Evolutionary conservation across 92 coral and sea anemone genomes (phyloP).

Genomic region (Palythoa grandis): DNA sequence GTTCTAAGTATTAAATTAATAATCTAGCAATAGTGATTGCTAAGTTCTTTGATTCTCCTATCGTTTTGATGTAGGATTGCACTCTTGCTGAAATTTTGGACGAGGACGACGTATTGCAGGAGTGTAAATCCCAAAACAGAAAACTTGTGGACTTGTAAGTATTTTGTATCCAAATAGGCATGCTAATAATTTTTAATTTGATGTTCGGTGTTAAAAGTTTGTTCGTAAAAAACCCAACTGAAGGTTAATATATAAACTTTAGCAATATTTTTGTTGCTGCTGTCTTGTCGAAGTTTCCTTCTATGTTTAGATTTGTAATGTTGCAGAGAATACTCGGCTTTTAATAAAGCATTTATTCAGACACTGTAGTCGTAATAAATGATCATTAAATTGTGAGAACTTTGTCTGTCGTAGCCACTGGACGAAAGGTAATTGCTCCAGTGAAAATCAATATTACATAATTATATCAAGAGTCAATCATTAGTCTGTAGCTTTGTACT

Average conservation of each 20-base stretch:
- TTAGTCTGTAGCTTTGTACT: too few species aligned
- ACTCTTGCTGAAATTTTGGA: conserved; percentile 91
- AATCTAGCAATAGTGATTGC: background rate
- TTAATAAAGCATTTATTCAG: too few species aligned
- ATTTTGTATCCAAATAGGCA: background rate
- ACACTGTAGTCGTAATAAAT: too few species aligned
- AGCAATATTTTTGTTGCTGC: too few species aligned
- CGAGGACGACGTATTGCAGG: conserved; percentile 99
- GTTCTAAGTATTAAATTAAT: background rate
- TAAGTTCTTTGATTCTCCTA: background rate
- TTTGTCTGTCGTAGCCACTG: too few species aligned
- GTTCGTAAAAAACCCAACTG: background rate
- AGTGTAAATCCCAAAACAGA: conserved; percentile 98
- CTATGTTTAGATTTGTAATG: too few species aligned
- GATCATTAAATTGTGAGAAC: too few species aligned
- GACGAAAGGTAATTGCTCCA: too few species aligned
- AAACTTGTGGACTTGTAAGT: conserved; percentile 98
- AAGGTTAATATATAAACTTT: background rate
- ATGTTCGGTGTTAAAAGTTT: conserved; percentile 1
- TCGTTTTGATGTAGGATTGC: conserved; percentile 69
- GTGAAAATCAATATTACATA: too few species aligned
- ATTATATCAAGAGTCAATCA: too few species aligned
- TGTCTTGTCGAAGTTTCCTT: too few species aligned
- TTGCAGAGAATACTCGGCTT: too few species aligned
- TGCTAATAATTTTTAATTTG: background rate